A percentile compares a stretch with the other conserved stretches of the same genome.
phyloP scores from a whole-genome alignment of 2,797 vertebrate species.

The Myotis findleyi region DNA sequence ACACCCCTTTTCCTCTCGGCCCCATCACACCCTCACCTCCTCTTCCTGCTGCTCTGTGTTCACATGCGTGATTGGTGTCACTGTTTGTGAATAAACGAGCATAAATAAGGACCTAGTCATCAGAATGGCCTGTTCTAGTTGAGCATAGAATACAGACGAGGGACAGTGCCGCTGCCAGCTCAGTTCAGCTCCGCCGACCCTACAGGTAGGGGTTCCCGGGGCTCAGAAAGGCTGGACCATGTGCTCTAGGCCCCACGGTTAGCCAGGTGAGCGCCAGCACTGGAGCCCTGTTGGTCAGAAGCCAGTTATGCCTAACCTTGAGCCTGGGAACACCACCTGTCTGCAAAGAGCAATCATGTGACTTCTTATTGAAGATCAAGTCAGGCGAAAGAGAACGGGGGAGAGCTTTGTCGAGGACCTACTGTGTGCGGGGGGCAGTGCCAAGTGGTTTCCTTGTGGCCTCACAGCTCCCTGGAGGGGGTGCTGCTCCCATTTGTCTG shows the following conservation, averaged over 20 bases:
- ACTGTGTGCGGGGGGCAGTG: rapidly evolving
- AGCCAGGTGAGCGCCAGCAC: rapidly evolving
- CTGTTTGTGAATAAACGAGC: not conserved
- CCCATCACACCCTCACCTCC: rapidly evolving
- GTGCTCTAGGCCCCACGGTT: rapidly evolving
- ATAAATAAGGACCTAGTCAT: rapidly evolving
- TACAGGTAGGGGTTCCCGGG: rapidly evolving
- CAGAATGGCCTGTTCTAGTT: rapidly evolving
- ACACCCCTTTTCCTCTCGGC: not conserved
- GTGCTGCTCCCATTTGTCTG: not conserved
- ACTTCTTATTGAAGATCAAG: not conserved
- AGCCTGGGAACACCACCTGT: rapidly evolving
- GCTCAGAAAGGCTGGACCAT: not conserved
- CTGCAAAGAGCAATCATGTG: not conserved
- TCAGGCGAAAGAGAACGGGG: too few species aligned
- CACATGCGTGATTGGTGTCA: rapidly evolving
- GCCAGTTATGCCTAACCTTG: not conserved
- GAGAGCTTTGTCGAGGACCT: not conserved
- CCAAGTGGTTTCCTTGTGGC: not conserved
- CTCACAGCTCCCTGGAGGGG: not conserved
- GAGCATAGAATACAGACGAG: rapidly evolving
- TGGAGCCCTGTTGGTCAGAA: not conserved
- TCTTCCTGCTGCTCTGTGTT: not conserved
- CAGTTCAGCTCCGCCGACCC: not conserved
- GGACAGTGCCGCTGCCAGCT: rapidly evolving